Evolutionary conservation across 2,888 invertebrate species (phyloP), one percentile per base, ranked within the genome.

Genomic region (Chalcosyrphus nemorum): DNA sequence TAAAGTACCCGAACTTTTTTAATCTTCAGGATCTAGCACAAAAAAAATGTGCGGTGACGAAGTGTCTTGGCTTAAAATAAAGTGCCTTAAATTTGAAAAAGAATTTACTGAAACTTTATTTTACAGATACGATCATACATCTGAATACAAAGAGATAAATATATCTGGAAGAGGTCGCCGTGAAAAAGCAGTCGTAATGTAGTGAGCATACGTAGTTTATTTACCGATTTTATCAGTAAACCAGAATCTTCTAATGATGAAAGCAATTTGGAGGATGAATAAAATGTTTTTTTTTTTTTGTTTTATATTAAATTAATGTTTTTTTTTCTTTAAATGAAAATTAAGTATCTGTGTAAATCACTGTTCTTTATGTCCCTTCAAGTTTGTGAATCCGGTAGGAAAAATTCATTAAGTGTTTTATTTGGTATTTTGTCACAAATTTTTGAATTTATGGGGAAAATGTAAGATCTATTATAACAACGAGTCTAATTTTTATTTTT

Each of bases 121-220:
- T 54, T 32, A 50, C 50, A 65, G 35, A 24, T 50, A 52, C 17
- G 52, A 52, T 38, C 24, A 66, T 38, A 38, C 38, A 1, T 66
- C 52, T 35, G 52, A 66, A 19, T 63, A 63, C 19, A 45, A 50
- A 63, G 21, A 35, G 32, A 35, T 63, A 47, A 63, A 63, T 63
- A 15, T 52, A 41, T 52, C 24, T 52, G 38, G 41, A 52, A 66
- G 52, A 52, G 38, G 52, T 52, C 52, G 38, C 15, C 52, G 41
- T 27, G 52, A 35, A 19, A 47, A 32, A 52, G 27, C 15, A 63
- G 45, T 32, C 6, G 19, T 1, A 63, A n/a, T 63, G 9, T 47
- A 63, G n/a, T 47, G 35, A 24, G 65, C 24, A 65, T 65, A 65
- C 35, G 6, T 35, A 9, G 21, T 38, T 38, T 38, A 50, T 68